Base-by-base conservation (phyloP, 2,797 vertebrate genomes). In the Acropternis orthonyx region DNA sequence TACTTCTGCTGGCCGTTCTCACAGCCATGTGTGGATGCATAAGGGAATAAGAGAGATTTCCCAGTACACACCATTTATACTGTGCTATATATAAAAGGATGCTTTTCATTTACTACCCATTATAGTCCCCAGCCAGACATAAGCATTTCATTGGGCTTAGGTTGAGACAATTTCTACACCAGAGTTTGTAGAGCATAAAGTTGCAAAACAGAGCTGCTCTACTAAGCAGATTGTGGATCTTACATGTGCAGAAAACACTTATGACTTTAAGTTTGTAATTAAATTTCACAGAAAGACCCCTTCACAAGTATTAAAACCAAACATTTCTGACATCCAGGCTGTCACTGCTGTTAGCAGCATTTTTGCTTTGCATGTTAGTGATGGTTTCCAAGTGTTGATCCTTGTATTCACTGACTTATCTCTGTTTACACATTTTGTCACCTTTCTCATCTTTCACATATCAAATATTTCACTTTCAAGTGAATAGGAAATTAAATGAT, bases 241-340 rank as follows among this genome's bases (percentile, higher is more conserved):
- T 71, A 23, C 15, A 43, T 37, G 34, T 65, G 41, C 56, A 85
- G 59, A 80, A 94, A 89, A 78, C 36, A 58, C 55, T 81, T 63
- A 44, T 49, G 61, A 59, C 52, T 80, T 83, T 80, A 93, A 54
- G 48, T 63, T 32, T 74, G 37, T 61, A 80, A 90, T 88, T 83
- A 74, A 49, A 75, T 83, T 89, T 89, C 56, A 63, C 44, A 79
- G 65, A 71, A 71, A 85, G 22, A 89, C 61, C 27, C 44, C 55
- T 67, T 92, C 23, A 54, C 41, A 72, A 71, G 61, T 26, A 55
- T 66, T 68, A 89, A 68, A 94, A 89, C 12, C 43, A 92, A 89
- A 79, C 24, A 74, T 66, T 88, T 76, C 39, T 93, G 80, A 78
- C 71, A 81, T 48, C 15, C 51, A 81, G 58, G 26, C 20, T 89